Evolutionary conservation across 2,113 vertebrate species (phyloP), one percentile per base, ranked within the genome.

Genomic region (Limnothrissa miodon): DNA sequence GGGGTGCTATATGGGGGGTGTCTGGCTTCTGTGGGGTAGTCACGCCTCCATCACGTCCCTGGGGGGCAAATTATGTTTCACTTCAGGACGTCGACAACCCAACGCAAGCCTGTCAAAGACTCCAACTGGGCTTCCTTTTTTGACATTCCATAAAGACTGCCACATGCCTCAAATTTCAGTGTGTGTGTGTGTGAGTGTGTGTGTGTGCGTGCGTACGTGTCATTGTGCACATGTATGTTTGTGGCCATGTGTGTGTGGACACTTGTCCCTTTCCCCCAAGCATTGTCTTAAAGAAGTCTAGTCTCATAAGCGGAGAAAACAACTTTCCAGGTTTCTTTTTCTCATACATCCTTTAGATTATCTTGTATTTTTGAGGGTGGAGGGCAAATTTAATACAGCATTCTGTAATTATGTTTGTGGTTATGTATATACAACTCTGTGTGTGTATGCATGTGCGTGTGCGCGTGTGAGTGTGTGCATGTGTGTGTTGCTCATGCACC

Each of bases 61-160:
- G 74, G 82, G 45, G 84, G 78, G 46, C 45, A 81, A 85, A 82
- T 82, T 82, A 82, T 82, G 42, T 85, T 85, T 82, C 83, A 81
- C 39, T 81, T 81, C 56, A 85, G 78, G 66, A 33, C 25, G 66
- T 74, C 33, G 29, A 74, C 78, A 59, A 44, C 70, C 66, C 70
- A 81, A 80, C n/a, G 56, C 56, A 59, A 46, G 51, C 45, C 36
- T 59, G 78, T 42, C 56, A 45, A 56, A 70, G 42, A 70, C 78
- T 80, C 53, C 66, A 74, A 74, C 66, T 74, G 66, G 66, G 66
- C 66, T 74, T 2, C 66, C 15, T 74, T 74, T 5, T 81, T 11
- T 74, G 13, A 70, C n/a, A 82, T 45, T 29, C 56, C 2, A 74
- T 13, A 74, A 74, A 33, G 66, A 33, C 66, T 39, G 66, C 66